Base-by-base conservation (phyloP, 1,140 invertebrate species). In the Pseudachorutes palmiensis region DNA sequence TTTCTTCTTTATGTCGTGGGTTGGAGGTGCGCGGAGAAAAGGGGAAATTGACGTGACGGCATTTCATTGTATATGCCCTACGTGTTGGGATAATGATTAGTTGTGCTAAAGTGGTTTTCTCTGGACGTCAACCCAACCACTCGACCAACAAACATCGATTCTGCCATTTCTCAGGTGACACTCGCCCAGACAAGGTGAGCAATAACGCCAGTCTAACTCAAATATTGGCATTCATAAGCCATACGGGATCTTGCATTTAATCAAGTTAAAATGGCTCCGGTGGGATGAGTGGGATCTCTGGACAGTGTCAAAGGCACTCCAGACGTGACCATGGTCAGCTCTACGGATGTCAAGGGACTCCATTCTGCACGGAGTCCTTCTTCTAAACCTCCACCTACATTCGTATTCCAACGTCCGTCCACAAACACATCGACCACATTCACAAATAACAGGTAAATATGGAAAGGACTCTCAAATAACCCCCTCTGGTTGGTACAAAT, bases 21-120 rank as follows among this genome's bases (percentile, higher is more conserved):
- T 45, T 45, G 36, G 19, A 45, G 36, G 36, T 12, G 36, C 19
- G 9, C 19, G 24, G 51, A 19, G 51, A 55, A 55, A 55, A 5
- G 9, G 9, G 36, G 9, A 45, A 12, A 12, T 45, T 9, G 19
- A 12, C 9, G 36, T 45, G 36, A 45, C 9, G 36, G 36, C 36
- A 45, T 55, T 55, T 55, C 51, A 5, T 22, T 24, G n/a, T n/a
- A n/a, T 24, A 9, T 26, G 9, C 5, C 24, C 51, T 55, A 55
- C 51, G 51, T 55, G 51, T 55, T 22, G 24, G 51, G 24, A 55
- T 55, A 55, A 55, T 55, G 51, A 55, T 55, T 55, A 55, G 12
- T 55, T 55, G 14, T 12, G 12, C 51, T 16, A 55, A 55, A 55
- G 51, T 55, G 51, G 51, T 55, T 55, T 55, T 55, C 19, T 45